Evolutionary conservation across 2,797 vertebrate genomes (phyloP), one percentile per base, ranked within the genome.

Genomic region (Myripristis jacobus): DNA sequence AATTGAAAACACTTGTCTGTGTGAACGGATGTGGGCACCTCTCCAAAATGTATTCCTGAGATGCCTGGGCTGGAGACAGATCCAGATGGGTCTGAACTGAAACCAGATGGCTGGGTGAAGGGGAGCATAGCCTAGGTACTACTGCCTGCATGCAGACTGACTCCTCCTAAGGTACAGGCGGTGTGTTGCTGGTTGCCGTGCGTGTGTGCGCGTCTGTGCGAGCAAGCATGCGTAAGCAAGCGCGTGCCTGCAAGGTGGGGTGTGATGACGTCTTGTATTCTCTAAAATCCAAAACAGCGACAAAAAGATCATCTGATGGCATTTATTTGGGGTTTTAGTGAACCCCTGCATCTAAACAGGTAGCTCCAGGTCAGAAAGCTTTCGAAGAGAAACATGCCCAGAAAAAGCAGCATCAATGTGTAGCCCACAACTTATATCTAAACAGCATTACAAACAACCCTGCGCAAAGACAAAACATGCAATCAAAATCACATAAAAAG

Each of bases 1-100:
- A 94, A 94, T 92, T 94, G 91, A 94, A 94, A 94, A 93, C 93
- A 94, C 92, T 94, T 92, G 93, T 91, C 88, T 91, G 91, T 91
- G 93, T 94, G 92, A 95, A 93, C 93, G 93, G 94, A 95, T 95
- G 93, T 94, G 93, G 94, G 94, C 92, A 89, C 78, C 66, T 77
- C 76, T 94, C 94, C 94, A 95, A 92, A 90, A 93, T 89, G 91
- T 94, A 94, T 94, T 95, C 93, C 92, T 94, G 90, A 94, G 92
- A 94, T 95, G 94, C 94, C 91, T 94, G 91, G 78, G 86, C 87
- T 91, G 80, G 89, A 94, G 92, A 92, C 89, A 89, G 86, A 93
- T 93, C 94, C 94, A 95, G 94, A 95, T 95, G 94, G 93, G 89
- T 87, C 90, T 86, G 91, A 94, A 95, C 91, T 94, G 81, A 92